Percentiles rank a stretch among this genome's conserved stretches.
Evolutionary conservation across 2,888 invertebrate species (phyloP).

Genomic region (Meta bourneti): DNA sequence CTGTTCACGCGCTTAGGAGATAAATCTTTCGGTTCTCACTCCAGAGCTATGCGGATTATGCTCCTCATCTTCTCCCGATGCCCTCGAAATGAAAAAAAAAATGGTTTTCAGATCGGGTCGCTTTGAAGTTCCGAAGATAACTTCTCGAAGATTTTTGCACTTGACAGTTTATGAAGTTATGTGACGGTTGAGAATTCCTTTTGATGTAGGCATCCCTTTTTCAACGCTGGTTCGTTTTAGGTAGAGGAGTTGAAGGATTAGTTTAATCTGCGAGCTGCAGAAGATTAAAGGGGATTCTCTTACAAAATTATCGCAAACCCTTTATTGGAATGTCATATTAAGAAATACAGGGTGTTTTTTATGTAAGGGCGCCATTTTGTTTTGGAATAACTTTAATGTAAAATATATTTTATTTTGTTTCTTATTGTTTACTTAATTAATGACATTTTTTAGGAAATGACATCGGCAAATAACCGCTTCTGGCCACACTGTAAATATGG

Average conservation of each 20-base stretch:
- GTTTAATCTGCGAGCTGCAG: background rate
- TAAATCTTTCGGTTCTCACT: background rate
- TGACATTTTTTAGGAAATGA: too few relatives aligned
- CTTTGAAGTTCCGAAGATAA: background rate
- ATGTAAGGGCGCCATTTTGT: too few relatives aligned
- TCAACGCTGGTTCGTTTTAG: background rate
- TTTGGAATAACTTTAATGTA: too few relatives aligned
- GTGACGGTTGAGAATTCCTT: background rate
- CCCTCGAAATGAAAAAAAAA: background rate
- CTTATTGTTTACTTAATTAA: too few relatives aligned
- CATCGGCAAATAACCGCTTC: too few relatives aligned
- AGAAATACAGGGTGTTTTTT: too few relatives aligned
- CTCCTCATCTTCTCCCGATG: background rate
- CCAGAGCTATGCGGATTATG: background rate
- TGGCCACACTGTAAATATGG: too few relatives aligned
- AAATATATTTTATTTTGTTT: too few relatives aligned
- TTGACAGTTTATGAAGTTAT: background rate
- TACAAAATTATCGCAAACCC: too few relatives aligned
- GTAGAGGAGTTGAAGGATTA: background rate
- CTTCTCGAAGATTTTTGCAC: background rate
- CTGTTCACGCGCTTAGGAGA: background rate
- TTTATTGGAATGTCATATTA: too few relatives aligned
- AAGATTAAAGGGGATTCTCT: background rate
- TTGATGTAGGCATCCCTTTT: background rate
- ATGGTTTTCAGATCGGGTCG: background rate